Base-by-base conservation (phyloP, 2,113 vertebrate genomes). In the Penelope pileata region DNA sequence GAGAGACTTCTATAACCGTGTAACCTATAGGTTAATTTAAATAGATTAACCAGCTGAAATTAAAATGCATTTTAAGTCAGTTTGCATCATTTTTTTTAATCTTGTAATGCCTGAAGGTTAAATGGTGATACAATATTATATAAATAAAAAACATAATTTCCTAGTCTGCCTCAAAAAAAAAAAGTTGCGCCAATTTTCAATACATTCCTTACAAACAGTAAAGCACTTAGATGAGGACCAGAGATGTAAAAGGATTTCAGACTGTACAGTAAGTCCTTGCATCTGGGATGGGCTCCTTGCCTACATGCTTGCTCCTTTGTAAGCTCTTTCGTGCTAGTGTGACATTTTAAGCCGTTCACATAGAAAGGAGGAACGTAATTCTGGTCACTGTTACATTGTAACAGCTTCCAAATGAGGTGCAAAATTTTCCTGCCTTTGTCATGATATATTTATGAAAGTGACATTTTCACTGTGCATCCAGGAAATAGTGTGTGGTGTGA, bases 21-120 rank as follows among this genome's bases (percentile, higher is more conserved):
- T 93, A 94, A 88, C 54, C 36, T 53, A 43, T 83, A 72, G 82
- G 73, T 67, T 84, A 91, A 94, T 92, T 95, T 83, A 58, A 86
- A 70, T 74, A 95, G 82, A 78, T 86, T 72, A 92, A 92, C 62
- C 27, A 53, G 69, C 58, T 72, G 73, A 91, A 83, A 91, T 87
- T 62, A 89, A 93, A 76, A 87, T 82, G n/a, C 38, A 23, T 88
- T 93, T 95, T 34, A 72, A 86, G 62, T 38, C 30, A 63, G 75
- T 94, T 82, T 92, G 43, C 64, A 54, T 91, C 26, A 43, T 72
- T 68, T 53, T 89, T 90, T 83, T 79, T 89, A 89, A 69, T 68
- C 42, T 92, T 69, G 24, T 83, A 36, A 50, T 67, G 40, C 64
- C 84, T 86, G 86, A 75, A 84, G 62, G 62, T 92, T 87, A 62